A percentile compares a stretch with the other conserved stretches of the same genome.
Conservation (phyloP, 2,113 vertebrate genomes). For the Cnemophilus loriae region DNA sequence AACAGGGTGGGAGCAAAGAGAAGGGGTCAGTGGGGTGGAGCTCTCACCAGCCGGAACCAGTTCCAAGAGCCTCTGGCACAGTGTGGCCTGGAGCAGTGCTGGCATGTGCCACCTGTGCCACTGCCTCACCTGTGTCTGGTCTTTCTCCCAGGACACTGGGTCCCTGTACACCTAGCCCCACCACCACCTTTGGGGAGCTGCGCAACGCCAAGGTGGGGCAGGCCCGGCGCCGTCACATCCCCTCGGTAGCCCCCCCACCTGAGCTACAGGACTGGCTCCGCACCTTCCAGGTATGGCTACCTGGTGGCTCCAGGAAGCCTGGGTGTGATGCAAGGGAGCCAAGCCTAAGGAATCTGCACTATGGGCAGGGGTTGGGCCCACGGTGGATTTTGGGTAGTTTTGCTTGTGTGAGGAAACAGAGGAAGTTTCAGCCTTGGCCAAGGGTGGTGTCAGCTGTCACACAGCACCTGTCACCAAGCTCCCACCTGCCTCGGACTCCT, state of each 20-base stretch:
- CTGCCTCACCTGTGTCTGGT: background rate
- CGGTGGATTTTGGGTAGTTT: background rate
- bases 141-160: constrained; percentile 3
- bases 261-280: constrained; percentile 68
- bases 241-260: background rate
- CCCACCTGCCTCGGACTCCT: background rate
- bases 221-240: constrained; percentile 30
- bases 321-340: background rate
- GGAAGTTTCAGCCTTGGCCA: background rate
- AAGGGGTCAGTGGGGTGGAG: background rate
- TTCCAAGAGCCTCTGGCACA: background rate
- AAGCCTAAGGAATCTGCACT: too few relatives aligned
- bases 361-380: background rate
- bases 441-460: background rate
- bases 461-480: background rate
- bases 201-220: constrained; percentile 13
- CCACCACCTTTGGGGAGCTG: constrained; percentile 67
- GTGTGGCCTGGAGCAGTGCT: background rate
- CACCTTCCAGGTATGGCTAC: constrained; percentile 58
- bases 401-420: background rate
- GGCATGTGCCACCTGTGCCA: background rate
- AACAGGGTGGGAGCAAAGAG: background rate
- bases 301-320: background rate
- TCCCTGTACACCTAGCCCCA: constrained; percentile 51
- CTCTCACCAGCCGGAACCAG: fast-evolving